A percentile compares a stretch with the other conserved stretches of the same genome.
Evolutionary conservation across 2,888 invertebrate species (phyloP).

Genomic region (Nomada fabriciana): DNA sequence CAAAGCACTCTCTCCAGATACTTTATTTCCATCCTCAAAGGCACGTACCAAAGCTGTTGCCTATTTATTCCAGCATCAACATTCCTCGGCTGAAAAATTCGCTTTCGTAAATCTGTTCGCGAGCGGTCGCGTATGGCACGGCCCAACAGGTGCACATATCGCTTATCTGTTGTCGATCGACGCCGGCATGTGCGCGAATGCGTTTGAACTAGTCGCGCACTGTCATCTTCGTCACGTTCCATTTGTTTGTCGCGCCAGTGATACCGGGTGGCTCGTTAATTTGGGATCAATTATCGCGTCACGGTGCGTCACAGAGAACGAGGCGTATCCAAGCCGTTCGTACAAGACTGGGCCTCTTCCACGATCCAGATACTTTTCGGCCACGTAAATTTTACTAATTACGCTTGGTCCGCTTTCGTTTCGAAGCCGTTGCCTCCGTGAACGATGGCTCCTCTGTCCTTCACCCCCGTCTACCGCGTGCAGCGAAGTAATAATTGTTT

Average conservation of each 20-base stretch:
- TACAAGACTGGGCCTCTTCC: conserved; percentile 11
- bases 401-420: conserved; percentile 23
- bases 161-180: conserved; percentile 68
- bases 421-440: conserved; percentile 8
- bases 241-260: conserved; percentile 71
- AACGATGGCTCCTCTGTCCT: conserved; percentile 4
- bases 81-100: conserved; percentile 7
- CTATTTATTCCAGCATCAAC: background rate
- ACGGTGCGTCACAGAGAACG: conserved; percentile 58
- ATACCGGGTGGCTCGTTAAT: conserved; percentile 78
- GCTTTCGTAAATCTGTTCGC: conserved; percentile 67
- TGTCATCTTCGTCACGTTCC: conserved; percentile 72
- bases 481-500: background rate
- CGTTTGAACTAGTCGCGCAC: conserved; percentile 64
- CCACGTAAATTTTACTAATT: conserved; percentile 53
- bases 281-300: conserved; percentile 78
- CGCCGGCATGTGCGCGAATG: conserved; percentile 46
- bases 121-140: conserved; percentile 35
- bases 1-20: no score
- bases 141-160: conserved; percentile 66
- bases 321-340: conserved; percentile 17
- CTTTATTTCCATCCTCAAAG: no score
- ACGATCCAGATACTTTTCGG: conserved; percentile 24
- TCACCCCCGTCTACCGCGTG: background rate
- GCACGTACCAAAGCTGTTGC: background rate